Conservation (phyloP, 2,888 invertebrate species). For the Falcaria lacertinaria region DNA sequence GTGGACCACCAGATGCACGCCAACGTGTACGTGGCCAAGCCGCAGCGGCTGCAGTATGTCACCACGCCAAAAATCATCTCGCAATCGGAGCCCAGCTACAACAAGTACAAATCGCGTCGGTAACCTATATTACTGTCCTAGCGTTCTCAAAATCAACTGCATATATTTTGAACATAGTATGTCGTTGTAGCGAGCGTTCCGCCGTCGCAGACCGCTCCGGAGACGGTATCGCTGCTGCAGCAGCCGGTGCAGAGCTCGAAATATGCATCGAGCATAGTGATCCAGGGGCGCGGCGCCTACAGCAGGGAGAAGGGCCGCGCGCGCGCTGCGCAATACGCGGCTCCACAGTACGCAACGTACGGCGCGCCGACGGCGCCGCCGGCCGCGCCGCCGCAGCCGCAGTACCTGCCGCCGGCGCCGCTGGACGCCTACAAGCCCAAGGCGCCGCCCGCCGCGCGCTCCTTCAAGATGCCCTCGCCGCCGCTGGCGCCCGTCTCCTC, state of each 20-base stretch:
- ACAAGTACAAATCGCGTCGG: slow-evolving; percentile 60
- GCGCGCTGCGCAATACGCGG: neutral
- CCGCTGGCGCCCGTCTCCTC: slow-evolving; percentile 49
- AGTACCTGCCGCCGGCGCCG: slow-evolving; percentile 53
- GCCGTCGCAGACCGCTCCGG: slow-evolving; percentile 73
- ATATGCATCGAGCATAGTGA: slow-evolving; percentile 55
- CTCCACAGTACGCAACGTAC: slow-evolving; percentile 13
- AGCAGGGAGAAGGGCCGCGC: slow-evolving; percentile 56
- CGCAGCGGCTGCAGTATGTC: slow-evolving; percentile 48
- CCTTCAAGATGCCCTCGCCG: slow-evolving; percentile 74
- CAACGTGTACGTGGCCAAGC: slow-evolving; percentile 44
- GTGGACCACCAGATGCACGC: slow-evolving; percentile 28
- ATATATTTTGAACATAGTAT: neutral
- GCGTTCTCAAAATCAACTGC: neutral
- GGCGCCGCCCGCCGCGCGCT: slow-evolving; percentile 32
- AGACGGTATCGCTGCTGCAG: slow-evolving; percentile 70
- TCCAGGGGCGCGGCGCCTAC: slow-evolving; percentile 57
- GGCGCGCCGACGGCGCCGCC: slow-evolving; percentile 30
- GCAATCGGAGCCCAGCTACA: slow-evolving; percentile 50
- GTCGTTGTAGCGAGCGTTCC: slow-evolving; percentile 39
- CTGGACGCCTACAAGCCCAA: slow-evolving; percentile 56
- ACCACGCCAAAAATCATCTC: slow-evolving; percentile 51
- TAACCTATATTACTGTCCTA: slow-evolving; percentile 3
- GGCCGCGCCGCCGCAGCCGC: slow-evolving; percentile 46
- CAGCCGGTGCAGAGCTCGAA: slow-evolving; percentile 62